These are phyloP conservation scores for Ceratina calcarata DNA, from an alignment of 1,140 invertebrate genomes.

Conservation along the genomic window DNA sequence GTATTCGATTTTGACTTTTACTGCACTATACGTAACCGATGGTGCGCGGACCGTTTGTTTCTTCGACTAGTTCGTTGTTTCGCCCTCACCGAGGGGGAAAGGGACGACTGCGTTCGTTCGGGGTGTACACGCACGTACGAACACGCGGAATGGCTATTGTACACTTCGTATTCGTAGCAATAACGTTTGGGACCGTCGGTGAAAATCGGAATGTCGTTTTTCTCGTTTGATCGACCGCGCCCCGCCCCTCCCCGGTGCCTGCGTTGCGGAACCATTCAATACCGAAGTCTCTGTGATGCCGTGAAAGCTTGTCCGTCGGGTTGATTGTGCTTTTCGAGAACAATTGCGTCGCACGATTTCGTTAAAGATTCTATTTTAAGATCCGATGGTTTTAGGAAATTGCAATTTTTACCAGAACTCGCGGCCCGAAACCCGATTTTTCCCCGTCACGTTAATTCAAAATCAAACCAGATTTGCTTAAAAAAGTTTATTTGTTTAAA, in stretches of 20 bases:
- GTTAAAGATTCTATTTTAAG: not conserved
- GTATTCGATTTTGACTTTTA: not conserved
- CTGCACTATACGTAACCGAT: too few relatives aligned
- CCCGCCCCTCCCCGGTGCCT: not conserved
- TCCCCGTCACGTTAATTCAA: too few relatives aligned
- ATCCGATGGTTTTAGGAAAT: not conserved
- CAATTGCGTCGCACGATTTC: not conserved
- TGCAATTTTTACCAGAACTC: not conserved
- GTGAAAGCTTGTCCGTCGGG: not conserved
- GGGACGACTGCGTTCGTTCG: conserved; percentile 17
- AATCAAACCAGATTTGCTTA: too few relatives aligned
- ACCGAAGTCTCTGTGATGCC: not conserved
- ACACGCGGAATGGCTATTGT: conserved; percentile 33
- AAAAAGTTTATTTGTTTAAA: too few relatives aligned
- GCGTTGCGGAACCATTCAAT: too few relatives aligned
- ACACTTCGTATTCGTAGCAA: conserved; percentile 10
- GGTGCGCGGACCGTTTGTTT: not conserved
- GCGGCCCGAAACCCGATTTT: too few relatives aligned
- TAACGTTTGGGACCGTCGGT: not conserved
- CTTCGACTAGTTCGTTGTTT: not conserved
- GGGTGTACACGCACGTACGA: conserved; percentile 26
- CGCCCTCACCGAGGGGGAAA: conserved; percentile 1
- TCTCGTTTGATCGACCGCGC: not conserved
- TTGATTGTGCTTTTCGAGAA: not conserved
- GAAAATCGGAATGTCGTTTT: conserved; percentile 5